phyloP scores from a whole-genome alignment of 2,888 invertebrate genomes.

The Chrysolina americana region DNA sequence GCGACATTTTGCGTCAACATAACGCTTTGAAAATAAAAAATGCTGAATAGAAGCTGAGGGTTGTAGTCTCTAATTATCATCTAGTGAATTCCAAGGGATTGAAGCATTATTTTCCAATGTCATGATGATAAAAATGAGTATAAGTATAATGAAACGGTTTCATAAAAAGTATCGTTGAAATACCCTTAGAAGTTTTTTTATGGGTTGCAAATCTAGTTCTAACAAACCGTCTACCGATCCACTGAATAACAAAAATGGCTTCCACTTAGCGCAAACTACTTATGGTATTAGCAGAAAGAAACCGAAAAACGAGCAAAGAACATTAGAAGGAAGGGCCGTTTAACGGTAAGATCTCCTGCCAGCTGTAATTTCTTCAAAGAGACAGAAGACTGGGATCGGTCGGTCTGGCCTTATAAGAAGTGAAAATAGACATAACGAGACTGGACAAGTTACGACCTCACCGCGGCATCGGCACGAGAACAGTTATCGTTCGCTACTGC shows the following conservation, averaged over 20 bases:
- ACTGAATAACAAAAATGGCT: background rate
- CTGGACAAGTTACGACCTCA: conserved; percentile 62
- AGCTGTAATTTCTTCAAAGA: conserved; percentile 59
- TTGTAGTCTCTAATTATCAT: no score
- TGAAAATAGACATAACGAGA: conserved; percentile 66
- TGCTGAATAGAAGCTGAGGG: no score
- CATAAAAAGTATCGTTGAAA: no score
- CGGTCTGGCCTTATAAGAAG: conserved; percentile 63
- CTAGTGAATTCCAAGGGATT: no score
- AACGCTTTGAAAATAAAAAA: no score
- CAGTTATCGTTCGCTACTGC: conserved; percentile 55
- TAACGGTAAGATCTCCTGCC: conserved; percentile 59
- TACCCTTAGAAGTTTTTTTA: no score
- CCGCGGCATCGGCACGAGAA: conserved; percentile 51
- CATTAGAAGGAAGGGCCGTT: conserved; percentile 44
- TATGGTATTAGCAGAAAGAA: conserved; percentile 12
- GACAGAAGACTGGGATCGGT: conserved; percentile 55
- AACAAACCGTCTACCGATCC: background rate
- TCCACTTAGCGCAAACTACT: conserved; percentile 11
- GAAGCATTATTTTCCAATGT: no score
- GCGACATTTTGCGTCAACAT: no score
- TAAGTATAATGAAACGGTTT: no score
- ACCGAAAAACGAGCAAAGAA: conserved; percentile 17
- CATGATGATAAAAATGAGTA: no score
- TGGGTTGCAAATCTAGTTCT: no score